Evolutionary conservation across 2,888 invertebrate genomes (phyloP), one percentile per base, ranked within the genome.

Genomic region (Xestia xanthographa): DNA sequence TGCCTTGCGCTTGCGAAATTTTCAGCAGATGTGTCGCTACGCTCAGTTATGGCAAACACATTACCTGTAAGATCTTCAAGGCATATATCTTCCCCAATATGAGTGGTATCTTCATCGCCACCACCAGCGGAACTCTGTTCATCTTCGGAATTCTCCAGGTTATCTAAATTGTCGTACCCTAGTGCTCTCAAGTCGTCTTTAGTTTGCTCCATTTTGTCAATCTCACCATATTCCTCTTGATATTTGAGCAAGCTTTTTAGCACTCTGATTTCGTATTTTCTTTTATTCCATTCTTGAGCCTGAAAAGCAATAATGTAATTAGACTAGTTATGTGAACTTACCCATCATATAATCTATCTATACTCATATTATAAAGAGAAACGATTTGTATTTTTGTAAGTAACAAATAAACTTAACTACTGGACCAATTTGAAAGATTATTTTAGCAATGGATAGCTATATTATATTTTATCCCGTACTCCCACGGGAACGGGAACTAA

Each of bases 21-120:
- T 41, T 41, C 41, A 41, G 41, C 41, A 41, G 41, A 34, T 34
- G 41, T 41, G 41, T 41, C 9, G 41, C 41, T 9, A 9, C 8
- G 9, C 41, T 41, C 9, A 41, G 0, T 41, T 41, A 41, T 9
- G 41, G 41, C 41, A 4, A 4, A 43, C 0, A 43, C 4, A 17
- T 45, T 50, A 97, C 98, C 98, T 80, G 98, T 98, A 20, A 98
- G 95, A 85, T 98, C 97, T 50, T 98, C 97, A 63, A 98, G 95
- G 85, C 97, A 97, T 67, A 98, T 97, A 87, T 98, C 98, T 77
- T 97, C 97, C 0, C 98, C 98, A 86, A 98, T 97, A 82, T 97
- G 97, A 0, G 97, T 97, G 0, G 96, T 97, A 78, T 97, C 97
- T n/a, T 97, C 97, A n/a, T 97, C 96, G 0, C 93, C 93, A 0